Evolutionary conservation across 2,888 invertebrate species (phyloP), one percentile per base, ranked within the genome.

Genomic region (Drosophila borborema): DNA sequence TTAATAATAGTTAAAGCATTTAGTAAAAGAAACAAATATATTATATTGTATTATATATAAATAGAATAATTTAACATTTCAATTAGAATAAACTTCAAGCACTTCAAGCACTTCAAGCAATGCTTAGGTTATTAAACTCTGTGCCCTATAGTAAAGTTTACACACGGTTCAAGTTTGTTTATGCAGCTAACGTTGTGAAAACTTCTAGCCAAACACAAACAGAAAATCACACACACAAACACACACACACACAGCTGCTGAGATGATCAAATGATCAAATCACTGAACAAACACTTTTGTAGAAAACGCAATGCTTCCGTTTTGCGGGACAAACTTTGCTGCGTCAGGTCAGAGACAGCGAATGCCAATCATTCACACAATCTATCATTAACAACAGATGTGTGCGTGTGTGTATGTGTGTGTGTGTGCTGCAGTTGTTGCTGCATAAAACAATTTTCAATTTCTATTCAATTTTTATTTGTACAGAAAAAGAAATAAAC

Each of bases 221-320:
- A 64, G n/a, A 45, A 18, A 66, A 3, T 23, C 23, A 73, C 40
- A 64, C n/a, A 55, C 23, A 18, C 34, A 63, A 2, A 34, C 34
- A 53, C 20, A 53, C 20, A 38, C 16, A 12, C 40, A 23, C 9
- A 7, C 28, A 55, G 55, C 28, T 40, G 41, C 38, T 51, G 64
- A 34, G 45, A 64, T 38, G 45, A 64, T 71, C 67, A 72, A 76
- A 76, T 76, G 53, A 79, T 72, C 77, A 69, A 80, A 74, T 89
- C 83, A 83, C 72, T 83, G 64, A 69, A 73, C 63, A 81, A 87
- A 83, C 82, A 79, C 76, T 77, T 86, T 86, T 80, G 54, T 70
- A 73, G 89, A 80, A 87, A 89, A 85, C 74, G 75, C 88, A 74
- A 72, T 72, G 87, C 88, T 85, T 85, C 85, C 90, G 85, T 77